These are phyloP conservation scores for Piaya cayana DNA, from an alignment of 2,113 vertebrate species.

Conservation along the genomic window DNA sequence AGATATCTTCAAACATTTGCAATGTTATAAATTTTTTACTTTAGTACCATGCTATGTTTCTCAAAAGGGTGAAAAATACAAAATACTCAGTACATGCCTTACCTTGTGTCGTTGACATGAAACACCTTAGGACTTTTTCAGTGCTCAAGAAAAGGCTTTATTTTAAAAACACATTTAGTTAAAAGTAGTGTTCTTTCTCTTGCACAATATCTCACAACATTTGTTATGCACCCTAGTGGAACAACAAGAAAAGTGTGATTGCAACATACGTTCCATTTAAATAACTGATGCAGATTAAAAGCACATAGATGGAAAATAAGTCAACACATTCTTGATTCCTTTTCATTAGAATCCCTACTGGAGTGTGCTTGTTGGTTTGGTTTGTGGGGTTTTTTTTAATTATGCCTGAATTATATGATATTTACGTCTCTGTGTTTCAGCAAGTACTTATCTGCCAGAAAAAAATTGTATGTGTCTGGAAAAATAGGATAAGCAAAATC, in stretches of 20 bases:
- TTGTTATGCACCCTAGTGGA: background rate
- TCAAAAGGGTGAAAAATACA: background rate
- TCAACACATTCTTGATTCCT: background rate
- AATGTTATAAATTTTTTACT: slow-evolving; percentile 44
- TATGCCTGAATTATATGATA: background rate
- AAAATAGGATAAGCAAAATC: background rate
- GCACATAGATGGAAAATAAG: background rate
- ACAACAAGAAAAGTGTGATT: background rate
- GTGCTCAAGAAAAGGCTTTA: slow-evolving; percentile 34
- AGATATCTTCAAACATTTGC: slow-evolving; percentile 13
- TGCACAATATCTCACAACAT: background rate
- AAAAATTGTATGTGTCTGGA: background rate
- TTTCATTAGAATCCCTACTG: background rate
- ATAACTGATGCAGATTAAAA: slow-evolving; percentile 6
- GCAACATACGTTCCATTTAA: background rate
- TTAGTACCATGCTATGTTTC: slow-evolving; percentile 17
- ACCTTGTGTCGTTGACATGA: slow-evolving; percentile 11
- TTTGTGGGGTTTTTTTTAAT: background rate
- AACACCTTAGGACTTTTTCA: slow-evolving; percentile 37
- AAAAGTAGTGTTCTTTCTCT: slow-evolving; percentile 46
- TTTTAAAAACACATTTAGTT: slow-evolving; percentile 58
- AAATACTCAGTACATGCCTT: background rate
- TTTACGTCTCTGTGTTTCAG: background rate
- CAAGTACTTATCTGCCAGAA: background rate
- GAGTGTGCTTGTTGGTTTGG: background rate